Base-by-base conservation (phyloP, 1,140 invertebrate genomes). In the Heliconius himera region DNA sequence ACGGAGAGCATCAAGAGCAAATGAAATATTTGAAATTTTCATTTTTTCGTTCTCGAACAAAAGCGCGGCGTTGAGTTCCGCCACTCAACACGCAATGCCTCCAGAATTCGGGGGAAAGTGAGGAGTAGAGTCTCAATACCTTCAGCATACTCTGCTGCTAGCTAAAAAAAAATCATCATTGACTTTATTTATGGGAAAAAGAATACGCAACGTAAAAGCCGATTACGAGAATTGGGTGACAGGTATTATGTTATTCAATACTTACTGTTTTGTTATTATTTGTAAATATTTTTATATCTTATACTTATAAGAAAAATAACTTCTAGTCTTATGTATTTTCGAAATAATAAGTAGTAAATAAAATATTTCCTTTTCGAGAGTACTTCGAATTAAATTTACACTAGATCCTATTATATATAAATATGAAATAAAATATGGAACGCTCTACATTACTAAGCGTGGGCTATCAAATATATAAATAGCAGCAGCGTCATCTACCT, bases 221-320 rank as follows among this genome's bases (percentile, higher is more conserved):
- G 18, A 76, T 76, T 76, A 76, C 56, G 60, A 66, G 74, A 60
- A 54, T 38, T 75, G 74, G 36, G 54, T 75, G 74, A 75, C 74
- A 18, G 54, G 56, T 66, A 66, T 76, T 76, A 76, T 46, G 56
- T 66, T 41, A 76, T 76, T 22, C 38, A 76, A 76, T 76, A 76
- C 60, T 26, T n/a, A 70, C 54, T 22, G 8, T 60, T 60, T 8
- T 51, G 54, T 60, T 60, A 60, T 6, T 51, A 20, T 60, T 60
- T 11, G 8, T 60, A 60, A 60, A 60, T 60, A 60, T 60, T 22
- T 22, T 22, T 20, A 60, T 60, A 60, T 60, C 20, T 60, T 60
- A 8, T 60, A 60, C n/a, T 60, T 60, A 22, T 20, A 13, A 22
- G 54, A 60, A 60, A 26, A 22, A 9, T 22, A 11, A 60, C 20